Evolutionary conservation across 2,113 vertebrate genomes (phyloP).

Genomic region (Brienomyrus brachyistius): DNA sequence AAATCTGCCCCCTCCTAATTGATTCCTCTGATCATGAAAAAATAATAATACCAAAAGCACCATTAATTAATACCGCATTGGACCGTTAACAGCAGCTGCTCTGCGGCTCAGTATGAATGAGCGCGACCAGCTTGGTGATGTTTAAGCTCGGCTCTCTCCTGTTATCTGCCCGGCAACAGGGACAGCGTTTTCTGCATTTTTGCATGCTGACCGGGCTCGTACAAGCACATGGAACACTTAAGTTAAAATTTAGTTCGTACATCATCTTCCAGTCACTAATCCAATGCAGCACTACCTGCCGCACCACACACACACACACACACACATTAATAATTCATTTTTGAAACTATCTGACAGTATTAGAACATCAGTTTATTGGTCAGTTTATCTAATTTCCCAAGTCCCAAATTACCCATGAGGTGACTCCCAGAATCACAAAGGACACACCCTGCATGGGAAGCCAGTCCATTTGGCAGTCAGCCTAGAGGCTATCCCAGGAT

Average conservation of each 20-base stretch:
- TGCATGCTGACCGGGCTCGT: not conserved
- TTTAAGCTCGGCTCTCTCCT: not conserved
- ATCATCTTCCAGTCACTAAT: not conserved
- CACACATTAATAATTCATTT: not conserved
- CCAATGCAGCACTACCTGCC: not conserved
- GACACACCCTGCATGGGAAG: not conserved
- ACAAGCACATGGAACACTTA: not conserved
- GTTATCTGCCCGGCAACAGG: not conserved
- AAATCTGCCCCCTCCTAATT: not conserved
- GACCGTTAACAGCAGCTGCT: not conserved
- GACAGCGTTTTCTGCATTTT: too few species aligned
- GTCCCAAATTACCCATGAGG: not conserved
- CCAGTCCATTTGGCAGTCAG: not conserved
- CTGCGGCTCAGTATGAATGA: not conserved
- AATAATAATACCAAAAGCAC: not conserved
- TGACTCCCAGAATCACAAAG: not conserved
- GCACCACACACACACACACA: not conserved
- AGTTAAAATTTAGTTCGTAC: not conserved
- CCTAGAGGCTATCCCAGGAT: not conserved
- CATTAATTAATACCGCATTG: not conserved
- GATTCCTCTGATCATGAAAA: not conserved
- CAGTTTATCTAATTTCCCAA: not conserved
- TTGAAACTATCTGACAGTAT: not conserved
- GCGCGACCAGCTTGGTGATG: not conserved
- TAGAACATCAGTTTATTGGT: not conserved